A percentile compares a stretch with the other conserved stretches of the same genome.
Conservation (phyloP, 2,797 vertebrate genomes). For the Rhabdophis nuchalis region DNA sequence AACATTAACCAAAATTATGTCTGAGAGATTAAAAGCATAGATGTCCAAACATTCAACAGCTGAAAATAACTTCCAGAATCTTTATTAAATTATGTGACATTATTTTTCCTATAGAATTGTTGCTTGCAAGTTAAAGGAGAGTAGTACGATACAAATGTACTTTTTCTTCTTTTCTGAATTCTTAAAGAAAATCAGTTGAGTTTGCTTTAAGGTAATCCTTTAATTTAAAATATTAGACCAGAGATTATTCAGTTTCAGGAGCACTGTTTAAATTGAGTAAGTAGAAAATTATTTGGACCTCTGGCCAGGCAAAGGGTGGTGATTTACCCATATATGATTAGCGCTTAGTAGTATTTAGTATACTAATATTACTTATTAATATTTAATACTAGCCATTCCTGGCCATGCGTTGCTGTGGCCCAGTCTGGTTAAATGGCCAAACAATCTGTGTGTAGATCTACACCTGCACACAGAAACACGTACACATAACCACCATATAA, state of each 20-base stretch:
- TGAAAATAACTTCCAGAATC: background rate
- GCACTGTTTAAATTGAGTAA: background rate
- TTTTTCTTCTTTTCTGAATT: background rate
- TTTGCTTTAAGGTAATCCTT: background rate
- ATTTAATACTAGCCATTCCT: no score
- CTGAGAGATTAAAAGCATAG: slow-evolving; percentile 10
- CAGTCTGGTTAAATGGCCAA: no score
- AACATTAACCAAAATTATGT: slow-evolving; percentile 1
- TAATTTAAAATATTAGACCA: background rate
- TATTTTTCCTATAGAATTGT: background rate
- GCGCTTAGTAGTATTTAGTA: background rate
- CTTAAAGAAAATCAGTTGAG: background rate
- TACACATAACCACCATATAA: no score
- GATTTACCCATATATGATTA: background rate
- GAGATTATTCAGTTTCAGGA: background rate
- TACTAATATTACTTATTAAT: background rate
- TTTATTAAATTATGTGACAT: background rate
- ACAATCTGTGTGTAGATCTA: no score
- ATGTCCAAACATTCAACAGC: background rate
- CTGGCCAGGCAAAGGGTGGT: background rate
- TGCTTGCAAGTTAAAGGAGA: background rate
- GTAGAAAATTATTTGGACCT: background rate
- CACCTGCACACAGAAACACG: no score
- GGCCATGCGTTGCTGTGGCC: no score
- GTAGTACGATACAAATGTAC: background rate